Evolutionary conservation across 1,140 invertebrate species (phyloP).

Genomic region (Tetramorium alpestre): DNA sequence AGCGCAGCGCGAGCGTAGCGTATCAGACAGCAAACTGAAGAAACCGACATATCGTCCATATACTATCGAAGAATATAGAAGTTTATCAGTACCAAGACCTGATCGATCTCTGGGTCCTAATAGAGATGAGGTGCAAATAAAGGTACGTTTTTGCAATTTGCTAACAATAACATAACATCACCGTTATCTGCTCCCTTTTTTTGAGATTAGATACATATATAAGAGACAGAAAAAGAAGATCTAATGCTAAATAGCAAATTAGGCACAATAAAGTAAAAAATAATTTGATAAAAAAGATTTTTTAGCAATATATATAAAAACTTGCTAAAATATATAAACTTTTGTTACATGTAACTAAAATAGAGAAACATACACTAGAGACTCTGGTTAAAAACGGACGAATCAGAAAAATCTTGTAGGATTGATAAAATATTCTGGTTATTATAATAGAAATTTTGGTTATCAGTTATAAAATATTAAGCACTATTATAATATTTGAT

Average conservation of each 20-base stretch:
- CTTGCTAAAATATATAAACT: neutral
- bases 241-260: neutral
- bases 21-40: slow-evolving; percentile 59
- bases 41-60: slow-evolving; percentile 70
- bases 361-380: too few species aligned
- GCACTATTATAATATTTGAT: too few species aligned
- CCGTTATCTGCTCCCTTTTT: neutral
- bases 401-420: too few species aligned
- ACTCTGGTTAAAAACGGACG: too few species aligned
- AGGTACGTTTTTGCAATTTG: slow-evolving; percentile 60
- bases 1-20: slow-evolving; percentile 10
- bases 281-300: neutral
- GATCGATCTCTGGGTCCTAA: slow-evolving; percentile 78
- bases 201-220: neutral
- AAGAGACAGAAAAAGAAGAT: neutral
- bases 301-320: neutral
- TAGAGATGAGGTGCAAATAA: slow-evolving; percentile 62
- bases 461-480: too few species aligned
- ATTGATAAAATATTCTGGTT: too few species aligned
- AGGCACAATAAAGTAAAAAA: neutral
- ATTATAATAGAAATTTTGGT: too few species aligned
- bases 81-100: slow-evolving; percentile 64
- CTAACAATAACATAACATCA: neutral
- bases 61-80: slow-evolving; percentile 74
- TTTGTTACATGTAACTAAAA: neutral